Evolutionary conservation across 2,113 vertebrate species (phyloP), one percentile per base, ranked within the genome.

Genomic region (Felis chaus): DNA sequence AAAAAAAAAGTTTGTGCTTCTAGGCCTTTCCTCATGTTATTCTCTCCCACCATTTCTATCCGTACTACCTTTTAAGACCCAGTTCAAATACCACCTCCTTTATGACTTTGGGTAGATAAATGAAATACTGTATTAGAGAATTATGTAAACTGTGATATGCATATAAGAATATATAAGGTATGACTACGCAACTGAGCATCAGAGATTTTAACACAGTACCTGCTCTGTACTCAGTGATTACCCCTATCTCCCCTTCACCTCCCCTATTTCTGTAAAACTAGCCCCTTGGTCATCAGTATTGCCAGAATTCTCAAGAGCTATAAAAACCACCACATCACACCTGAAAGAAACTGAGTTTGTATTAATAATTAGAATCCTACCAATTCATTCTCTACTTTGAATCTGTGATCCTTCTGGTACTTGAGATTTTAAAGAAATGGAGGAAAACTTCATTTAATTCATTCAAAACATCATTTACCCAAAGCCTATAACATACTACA

Each of bases 401-500:
- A 86, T 83, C 39, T 94, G 73, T 81, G 27, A 69, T 66, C 33
- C 81, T 82, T 39, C 63, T 66, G 25, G 16, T 68, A 69, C 86
- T 63, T 94, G 76, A 85, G 79, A 93, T 79, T 86, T 89, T 76
- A 96, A 90, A 93, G 41, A 23, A 94, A 96, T 86, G 25, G 29
- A 25, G 29, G 31, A 18, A 31, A 9, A 33, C 71, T 53, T 88
- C 81, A 80, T 65, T 80, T 91, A 66, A 88, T 88, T 83, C 63
- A 83, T 57, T 83, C 21, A 73, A 88, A 71, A 94, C 79, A 27
- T 96, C 23, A 95, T 91, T 50, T 91, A 91, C 50, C 69, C 45
- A 84, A 65, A 8, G 33, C 23, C 39, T 88, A 71, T 39, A 4
- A 33, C 45, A 23, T 18, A 50, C 29, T 39, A 84, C 2, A 10